These are phyloP conservation scores for Pseudococcus viburni DNA, from an alignment of 2,888 invertebrate genomes.

Conservation along the genomic window DNA sequence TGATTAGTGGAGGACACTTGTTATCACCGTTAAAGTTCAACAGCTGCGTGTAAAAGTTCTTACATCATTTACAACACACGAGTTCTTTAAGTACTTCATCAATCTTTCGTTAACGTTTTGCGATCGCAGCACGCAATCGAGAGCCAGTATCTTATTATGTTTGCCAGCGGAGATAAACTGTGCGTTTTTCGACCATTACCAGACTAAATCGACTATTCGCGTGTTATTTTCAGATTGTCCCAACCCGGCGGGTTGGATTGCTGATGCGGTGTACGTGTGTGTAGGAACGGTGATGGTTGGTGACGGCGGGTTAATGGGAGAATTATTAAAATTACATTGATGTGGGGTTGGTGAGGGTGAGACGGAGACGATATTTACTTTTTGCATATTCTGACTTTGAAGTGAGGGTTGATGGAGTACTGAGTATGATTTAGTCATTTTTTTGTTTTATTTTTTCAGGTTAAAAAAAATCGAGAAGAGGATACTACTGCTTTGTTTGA, in stretches of 20 bases:
- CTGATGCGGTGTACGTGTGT: background rate
- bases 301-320: background rate
- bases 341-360: too few species aligned
- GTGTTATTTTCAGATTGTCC: background rate
- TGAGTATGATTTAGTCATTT: background rate
- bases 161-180: slow-evolving; percentile 30
- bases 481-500: too few species aligned
- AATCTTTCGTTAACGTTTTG: slow-evolving; percentile 29
- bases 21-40: slow-evolving; percentile 43
- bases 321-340: background rate
- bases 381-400: background rate
- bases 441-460: too few species aligned
- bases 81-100: slow-evolving; percentile 23
- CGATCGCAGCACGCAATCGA: slow-evolving; percentile 14
- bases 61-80: slow-evolving; percentile 40
- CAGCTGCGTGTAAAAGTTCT: slow-evolving; percentile 49
- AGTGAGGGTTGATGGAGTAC: background rate
- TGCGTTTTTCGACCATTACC: background rate
- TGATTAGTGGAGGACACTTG: slow-evolving; percentile 40
- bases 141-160: slow-evolving; percentile 16
- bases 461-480: too few species aligned
- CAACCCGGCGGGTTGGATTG: background rate
- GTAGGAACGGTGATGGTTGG: background rate
- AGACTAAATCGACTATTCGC: slow-evolving; percentile 5
- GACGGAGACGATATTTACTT: background rate